Conservation (phyloP, 2,113 vertebrate genomes). For the Nyctibius bracteatus region DNA sequence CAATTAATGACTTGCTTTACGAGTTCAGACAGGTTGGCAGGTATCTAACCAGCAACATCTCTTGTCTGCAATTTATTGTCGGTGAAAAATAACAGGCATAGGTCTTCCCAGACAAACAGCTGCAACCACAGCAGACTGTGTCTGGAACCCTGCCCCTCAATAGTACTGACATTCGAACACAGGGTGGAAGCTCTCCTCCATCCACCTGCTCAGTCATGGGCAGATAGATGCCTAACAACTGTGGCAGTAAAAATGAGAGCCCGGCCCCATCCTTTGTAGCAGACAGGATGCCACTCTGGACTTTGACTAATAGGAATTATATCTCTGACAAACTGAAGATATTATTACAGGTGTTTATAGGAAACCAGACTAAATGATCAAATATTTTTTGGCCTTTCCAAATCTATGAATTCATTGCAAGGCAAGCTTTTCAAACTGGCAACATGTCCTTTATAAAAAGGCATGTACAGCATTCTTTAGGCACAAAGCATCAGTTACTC, state of each 20-base stretch:
- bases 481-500: not conserved
- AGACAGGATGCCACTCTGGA: not conserved
- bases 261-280: not conserved
- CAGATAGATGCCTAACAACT: not conserved
- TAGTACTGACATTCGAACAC: not conserved
- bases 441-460: not conserved
- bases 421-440: not conserved
- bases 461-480: slow-evolving; percentile 19
- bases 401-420: not conserved
- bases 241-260: not conserved
- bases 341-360: not conserved
- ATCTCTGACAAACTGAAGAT: not conserved
- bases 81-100: not conserved
- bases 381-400: not conserved
- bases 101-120: not conserved
- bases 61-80: not conserved
- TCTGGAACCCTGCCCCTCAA: not conserved
- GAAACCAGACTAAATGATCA: not conserved
- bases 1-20: not conserved
- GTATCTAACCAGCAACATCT: slow-evolving; percentile 1
- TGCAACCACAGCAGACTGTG: not conserved
- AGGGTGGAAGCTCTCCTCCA: not conserved
- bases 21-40: slow-evolving; percentile 27
- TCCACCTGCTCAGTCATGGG: not conserved
- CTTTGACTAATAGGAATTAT: not conserved